Conservation (phyloP, 2,888 invertebrate genomes). For the Melangyna quadrimaculata region DNA sequence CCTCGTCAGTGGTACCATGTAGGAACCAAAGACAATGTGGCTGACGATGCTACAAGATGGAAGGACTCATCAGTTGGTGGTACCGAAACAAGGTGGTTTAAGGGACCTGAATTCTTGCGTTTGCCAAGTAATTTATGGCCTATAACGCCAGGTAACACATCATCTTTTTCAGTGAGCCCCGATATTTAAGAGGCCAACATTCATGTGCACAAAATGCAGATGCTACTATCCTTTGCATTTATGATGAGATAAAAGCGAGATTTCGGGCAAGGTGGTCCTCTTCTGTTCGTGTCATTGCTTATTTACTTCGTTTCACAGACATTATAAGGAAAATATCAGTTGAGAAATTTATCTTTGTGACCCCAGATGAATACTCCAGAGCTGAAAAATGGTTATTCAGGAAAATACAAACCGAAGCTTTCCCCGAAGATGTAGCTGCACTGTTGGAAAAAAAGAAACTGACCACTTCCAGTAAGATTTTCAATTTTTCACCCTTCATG, state of each 20-base stretch:
- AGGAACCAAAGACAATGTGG: slow-evolving; percentile 1
- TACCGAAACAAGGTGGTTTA: slow-evolving; percentile 11
- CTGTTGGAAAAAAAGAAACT: neutral
- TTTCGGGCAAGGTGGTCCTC: neutral
- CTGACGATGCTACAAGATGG: slow-evolving; percentile 37
- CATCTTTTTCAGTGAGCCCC: neutral
- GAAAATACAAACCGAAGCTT: neutral
- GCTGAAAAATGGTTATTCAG: neutral
- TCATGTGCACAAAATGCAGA: neutral
- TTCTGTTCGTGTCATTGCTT: neutral
- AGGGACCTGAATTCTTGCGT: slow-evolving; percentile 7
- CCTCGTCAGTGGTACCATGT: slow-evolving; percentile 21
- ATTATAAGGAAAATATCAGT: neutral
- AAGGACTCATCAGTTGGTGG: slow-evolving; percentile 5
- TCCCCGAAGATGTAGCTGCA: neutral
- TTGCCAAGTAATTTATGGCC: neutral
- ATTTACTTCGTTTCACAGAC: neutral
- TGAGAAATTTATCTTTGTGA: neutral
- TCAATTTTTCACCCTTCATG: slow-evolving; percentile 10
- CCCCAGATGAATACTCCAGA: neutral
- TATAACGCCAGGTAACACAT: neutral
- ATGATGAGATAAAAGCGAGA: neutral
- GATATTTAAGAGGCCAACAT: neutral
- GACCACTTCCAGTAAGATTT: neutral
- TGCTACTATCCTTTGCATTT: neutral